These are phyloP conservation scores for Colius striatus DNA, from an alignment of 2,113 vertebrate genomes.

Conservation along the genomic window DNA sequence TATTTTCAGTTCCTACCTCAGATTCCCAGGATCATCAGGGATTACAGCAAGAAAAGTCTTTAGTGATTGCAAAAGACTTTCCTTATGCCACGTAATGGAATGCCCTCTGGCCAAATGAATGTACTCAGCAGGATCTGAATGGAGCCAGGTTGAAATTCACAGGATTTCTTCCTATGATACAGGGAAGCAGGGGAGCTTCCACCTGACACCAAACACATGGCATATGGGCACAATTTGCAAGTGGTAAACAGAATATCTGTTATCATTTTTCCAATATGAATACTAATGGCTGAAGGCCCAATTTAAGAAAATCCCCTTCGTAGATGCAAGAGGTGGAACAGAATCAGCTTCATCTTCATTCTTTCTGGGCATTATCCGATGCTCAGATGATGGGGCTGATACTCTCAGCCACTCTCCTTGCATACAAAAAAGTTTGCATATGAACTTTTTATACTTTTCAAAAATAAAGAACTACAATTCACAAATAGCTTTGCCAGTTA, in stretches of 20 bases:
- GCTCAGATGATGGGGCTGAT: background rate
- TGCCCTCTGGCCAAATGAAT: conserved; percentile 14
- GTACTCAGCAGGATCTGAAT: background rate
- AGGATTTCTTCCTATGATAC: background rate
- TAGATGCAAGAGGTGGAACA: background rate
- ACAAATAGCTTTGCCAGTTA: background rate
- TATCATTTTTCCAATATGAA: conserved; percentile 26
- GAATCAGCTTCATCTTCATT: background rate
- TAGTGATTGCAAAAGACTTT: conserved; percentile 1
- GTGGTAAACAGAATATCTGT: conserved; percentile 46
- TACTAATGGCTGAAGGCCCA: conserved; percentile 6
- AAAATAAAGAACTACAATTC: background rate
- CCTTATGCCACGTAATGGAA: background rate
- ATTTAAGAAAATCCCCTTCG: background rate
- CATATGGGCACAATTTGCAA: conserved; percentile 34
- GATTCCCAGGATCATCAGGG: conserved; percentile 4
- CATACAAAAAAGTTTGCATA: background rate
- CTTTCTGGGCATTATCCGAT: background rate
- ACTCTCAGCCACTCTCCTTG: background rate
- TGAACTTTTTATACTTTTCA: background rate
- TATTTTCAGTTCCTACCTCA: background rate
- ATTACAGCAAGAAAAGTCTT: background rate
- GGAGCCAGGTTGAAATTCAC: background rate
- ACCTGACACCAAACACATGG: background rate
- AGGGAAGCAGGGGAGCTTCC: background rate